These are phyloP conservation scores for Otolemur garnettii DNA, from an alignment of 2,113 vertebrate genomes.

Conservation along the genomic window DNA sequence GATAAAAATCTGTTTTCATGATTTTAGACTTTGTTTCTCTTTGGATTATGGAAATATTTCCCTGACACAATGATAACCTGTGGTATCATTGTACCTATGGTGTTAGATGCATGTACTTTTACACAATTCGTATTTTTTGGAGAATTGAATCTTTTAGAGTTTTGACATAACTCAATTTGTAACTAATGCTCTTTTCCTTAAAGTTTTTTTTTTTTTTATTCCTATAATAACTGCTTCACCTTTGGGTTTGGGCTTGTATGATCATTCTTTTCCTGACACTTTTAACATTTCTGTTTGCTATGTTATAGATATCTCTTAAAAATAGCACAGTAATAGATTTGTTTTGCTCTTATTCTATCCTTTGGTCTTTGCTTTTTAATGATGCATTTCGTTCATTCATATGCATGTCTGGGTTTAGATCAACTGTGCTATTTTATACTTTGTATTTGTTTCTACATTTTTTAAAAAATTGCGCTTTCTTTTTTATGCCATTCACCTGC, in stretches of 20 bases:
- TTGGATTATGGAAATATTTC: background rate
- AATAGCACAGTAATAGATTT: background rate
- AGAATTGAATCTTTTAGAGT: background rate
- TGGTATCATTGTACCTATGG: background rate
- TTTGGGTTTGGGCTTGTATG: background rate
- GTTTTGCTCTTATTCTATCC: background rate
- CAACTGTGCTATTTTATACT: background rate
- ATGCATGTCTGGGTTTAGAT: background rate
- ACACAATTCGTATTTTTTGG: background rate
- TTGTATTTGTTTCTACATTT: background rate
- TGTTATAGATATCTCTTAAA: background rate
- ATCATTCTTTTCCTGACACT: background rate
- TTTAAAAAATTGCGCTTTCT: background rate
- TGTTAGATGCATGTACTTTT: background rate
- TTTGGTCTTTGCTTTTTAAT: background rate
- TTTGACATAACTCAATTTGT: background rate
- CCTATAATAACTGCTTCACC: background rate
- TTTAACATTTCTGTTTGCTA: background rate
- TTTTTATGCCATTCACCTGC: background rate
- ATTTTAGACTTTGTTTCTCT: background rate
- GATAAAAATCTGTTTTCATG: no score
- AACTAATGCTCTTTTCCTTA: background rate
- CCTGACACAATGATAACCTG: background rate
- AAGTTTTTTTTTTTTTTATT: background rate
- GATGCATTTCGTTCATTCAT: background rate